Evolutionary conservation across 2,797 vertebrate species (phyloP).

Genomic region (Alca torda): DNA sequence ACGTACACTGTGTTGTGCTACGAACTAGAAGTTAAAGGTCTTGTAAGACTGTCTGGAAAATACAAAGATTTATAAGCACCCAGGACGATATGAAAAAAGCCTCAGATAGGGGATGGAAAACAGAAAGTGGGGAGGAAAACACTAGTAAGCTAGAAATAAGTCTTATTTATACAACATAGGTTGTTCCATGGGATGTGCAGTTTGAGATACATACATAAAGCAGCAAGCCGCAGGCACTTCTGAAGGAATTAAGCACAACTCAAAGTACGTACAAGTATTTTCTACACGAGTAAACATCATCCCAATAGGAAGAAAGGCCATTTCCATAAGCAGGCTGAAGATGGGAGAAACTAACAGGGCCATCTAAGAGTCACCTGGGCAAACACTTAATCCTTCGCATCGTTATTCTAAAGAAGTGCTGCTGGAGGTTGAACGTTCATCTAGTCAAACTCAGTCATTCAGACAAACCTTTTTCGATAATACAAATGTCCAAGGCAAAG

Average conservation of each 20-base stretch:
- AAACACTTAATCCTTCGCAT: not conserved
- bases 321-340: not conserved
- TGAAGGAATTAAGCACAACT: not conserved
- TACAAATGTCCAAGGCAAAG: not conserved
- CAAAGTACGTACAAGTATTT: not conserved
- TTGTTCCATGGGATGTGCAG: not conserved
- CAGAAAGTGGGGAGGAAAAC: not conserved
- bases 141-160: not conserved
- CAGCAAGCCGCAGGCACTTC: not conserved
- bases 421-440: not conserved
- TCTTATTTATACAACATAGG: not conserved
- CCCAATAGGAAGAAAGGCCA: not conserved
- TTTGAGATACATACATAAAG: not conserved
- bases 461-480: not conserved
- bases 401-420: not conserved
- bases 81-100: not conserved
- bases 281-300: not conserved
- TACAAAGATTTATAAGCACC: not conserved
- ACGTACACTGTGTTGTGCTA: rapidly evolving
- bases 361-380: not conserved
- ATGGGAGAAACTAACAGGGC: not conserved
- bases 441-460: not conserved
- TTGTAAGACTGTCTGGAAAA: not conserved
- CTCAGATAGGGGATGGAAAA: not conserved
- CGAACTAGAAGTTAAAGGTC: not conserved